Conservation (phyloP, 2,888 invertebrate species). For the Hypercompe scribonia region DNA sequence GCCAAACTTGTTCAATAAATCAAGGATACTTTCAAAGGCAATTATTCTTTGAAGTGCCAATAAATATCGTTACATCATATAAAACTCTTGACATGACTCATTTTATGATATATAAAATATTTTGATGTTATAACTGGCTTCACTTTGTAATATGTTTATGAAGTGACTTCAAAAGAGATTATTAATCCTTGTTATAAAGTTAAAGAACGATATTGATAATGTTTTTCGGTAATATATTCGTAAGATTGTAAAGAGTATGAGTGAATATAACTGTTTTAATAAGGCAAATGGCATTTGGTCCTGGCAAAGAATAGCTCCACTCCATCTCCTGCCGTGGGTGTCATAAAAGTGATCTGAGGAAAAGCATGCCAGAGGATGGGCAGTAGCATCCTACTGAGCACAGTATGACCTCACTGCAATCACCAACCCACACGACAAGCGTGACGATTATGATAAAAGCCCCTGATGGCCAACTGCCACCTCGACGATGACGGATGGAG, state of each 20-base stretch:
- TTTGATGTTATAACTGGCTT: constrained; percentile 1
- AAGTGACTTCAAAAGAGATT: not conserved
- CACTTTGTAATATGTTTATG: not conserved
- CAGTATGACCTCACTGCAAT: no score
- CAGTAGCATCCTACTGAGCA: no score
- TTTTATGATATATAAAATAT: constrained; percentile 1
- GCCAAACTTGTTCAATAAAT: not conserved
- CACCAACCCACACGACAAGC: no score
- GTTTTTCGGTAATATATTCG: not conserved
- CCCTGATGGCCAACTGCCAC: no score
- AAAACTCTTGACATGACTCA: not conserved
- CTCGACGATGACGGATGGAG: no score
- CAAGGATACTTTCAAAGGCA: not conserved
- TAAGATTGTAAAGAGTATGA: not conserved
- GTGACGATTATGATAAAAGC: no score
- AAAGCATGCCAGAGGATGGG: no score
- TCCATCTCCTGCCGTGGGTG: no score
- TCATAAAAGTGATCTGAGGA: no score
- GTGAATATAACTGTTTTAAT: not conserved
- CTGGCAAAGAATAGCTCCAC: no score
- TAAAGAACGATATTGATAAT: not conserved
- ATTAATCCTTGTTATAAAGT: not conserved
- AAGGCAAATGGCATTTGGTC: no score
- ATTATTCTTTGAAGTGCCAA: constrained; percentile 1
- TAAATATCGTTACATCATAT: not conserved